Percentiles rank a stretch among this genome's conserved stretches.
Evolutionary conservation across 2,888 invertebrate species (phyloP).

Genomic region (Digitonthophagus gazella): DNA sequence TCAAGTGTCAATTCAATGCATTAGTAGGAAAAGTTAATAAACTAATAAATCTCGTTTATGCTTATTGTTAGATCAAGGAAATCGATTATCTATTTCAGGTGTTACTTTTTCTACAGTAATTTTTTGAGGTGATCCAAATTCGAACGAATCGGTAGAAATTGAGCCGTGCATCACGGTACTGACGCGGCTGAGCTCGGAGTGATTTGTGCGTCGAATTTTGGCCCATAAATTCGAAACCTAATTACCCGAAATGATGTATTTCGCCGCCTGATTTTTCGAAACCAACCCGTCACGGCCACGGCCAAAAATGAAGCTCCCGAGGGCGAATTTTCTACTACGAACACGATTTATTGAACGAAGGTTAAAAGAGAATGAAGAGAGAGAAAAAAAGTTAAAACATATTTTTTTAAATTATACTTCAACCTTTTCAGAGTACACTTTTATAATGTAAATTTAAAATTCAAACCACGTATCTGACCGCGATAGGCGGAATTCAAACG

Average conservation of each 20-base stretch:
- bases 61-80: too few relatives aligned
- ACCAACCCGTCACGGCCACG: too few relatives aligned
- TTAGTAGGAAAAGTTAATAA: too few relatives aligned
- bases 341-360: background rate
- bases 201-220: conserved; percentile 11
- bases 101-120: too few relatives aligned
- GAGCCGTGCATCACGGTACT: conserved; percentile 4
- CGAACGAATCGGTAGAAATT: background rate
- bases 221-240: conserved; percentile 12
- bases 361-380: too few relatives aligned
- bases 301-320: background rate
- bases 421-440: too few relatives aligned
- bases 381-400: too few relatives aligned
- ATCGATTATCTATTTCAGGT: too few relatives aligned
- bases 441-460: background rate
- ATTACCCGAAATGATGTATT: conserved; percentile 15
- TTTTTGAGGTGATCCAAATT: background rate
- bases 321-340: background rate
- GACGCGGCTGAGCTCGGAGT: conserved; percentile 6
- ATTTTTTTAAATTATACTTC: too few relatives aligned
- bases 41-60: too few relatives aligned
- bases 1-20: background rate
- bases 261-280: background rate
- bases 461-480: background rate
- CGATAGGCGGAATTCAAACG: background rate